phyloP scores from a whole-genome alignment of 2,888 invertebrate genomes.

The Lissocephala sabroskyi region DNA sequence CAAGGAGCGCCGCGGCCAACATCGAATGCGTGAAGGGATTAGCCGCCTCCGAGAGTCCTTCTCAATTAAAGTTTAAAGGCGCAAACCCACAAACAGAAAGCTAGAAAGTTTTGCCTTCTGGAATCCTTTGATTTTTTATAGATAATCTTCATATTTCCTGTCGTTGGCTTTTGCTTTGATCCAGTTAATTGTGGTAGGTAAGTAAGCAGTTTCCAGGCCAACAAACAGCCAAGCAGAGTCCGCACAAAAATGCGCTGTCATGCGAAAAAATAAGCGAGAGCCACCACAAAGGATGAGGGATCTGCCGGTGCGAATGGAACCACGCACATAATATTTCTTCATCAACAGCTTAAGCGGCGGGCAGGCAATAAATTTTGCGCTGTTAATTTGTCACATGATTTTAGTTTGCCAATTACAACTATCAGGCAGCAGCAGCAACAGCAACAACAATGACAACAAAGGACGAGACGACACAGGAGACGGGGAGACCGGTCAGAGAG shows the following conservation, averaged over 20 bases:
- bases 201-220: background rate
- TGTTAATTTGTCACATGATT: slow-evolving; percentile 69
- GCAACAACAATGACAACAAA: slow-evolving; percentile 24
- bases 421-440: slow-evolving; percentile 38
- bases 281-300: background rate
- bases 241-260: too few relatives aligned
- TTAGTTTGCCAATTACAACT: slow-evolving; percentile 66
- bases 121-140: too few relatives aligned
- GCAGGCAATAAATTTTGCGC: slow-evolving; percentile 65
- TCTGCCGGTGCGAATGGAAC: background rate
- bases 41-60: background rate
- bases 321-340: slow-evolving; percentile 56
- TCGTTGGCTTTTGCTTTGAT: too few relatives aligned
- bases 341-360: slow-evolving; percentile 63
- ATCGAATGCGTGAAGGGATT: slow-evolving; percentile 44
- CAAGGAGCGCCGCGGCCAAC: slow-evolving; percentile 58
- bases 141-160: too few relatives aligned
- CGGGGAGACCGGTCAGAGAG: slow-evolving; percentile 28
- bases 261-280: background rate
- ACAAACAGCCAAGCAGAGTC: slow-evolving; percentile 10
- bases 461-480: slow-evolving; percentile 21
- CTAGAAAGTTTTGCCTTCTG: too few relatives aligned
- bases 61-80: too few relatives aligned
- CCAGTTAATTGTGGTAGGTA: too few relatives aligned
- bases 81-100: too few relatives aligned